Conservation (phyloP, 2,797 vertebrate species). For the Morus bassanus region DNA sequence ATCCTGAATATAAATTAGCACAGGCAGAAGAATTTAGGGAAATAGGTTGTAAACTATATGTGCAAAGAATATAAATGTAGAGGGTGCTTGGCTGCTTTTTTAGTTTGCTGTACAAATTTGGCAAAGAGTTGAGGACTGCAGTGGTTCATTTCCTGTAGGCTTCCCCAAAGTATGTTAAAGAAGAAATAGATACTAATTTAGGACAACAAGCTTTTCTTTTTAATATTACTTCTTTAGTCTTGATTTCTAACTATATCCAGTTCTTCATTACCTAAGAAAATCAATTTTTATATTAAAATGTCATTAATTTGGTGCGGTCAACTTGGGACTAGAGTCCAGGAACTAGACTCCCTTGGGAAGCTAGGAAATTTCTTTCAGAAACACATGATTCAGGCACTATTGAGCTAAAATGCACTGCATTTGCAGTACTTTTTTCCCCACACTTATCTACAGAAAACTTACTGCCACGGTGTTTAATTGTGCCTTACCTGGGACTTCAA, state of each 20-base stretch:
- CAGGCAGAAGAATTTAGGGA: not conserved
- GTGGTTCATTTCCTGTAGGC: not conserved
- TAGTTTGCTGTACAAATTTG: not conserved
- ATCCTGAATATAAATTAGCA: not conserved
- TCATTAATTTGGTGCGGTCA: not conserved
- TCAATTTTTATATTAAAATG: not conserved
- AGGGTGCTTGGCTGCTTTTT: not conserved
- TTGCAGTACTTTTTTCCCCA: not conserved
- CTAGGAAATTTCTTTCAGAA: not conserved
- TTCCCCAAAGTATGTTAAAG: not conserved
- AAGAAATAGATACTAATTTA: not conserved
- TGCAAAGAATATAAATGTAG: not conserved
- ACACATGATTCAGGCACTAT: rapidly evolving
- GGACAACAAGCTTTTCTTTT: not conserved
- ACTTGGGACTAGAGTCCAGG: not conserved
- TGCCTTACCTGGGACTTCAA: not conserved
- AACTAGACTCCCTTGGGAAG: not conserved
- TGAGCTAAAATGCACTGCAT: not conserved
- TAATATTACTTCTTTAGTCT: not conserved
- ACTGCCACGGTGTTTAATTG: not conserved
- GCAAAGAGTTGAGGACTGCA: not conserved
- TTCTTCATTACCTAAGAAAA: not conserved
- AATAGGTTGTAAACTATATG: not conserved
- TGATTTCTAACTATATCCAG: not conserved
- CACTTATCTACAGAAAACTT: not conserved